These are phyloP conservation scores for Musca domestica DNA, from an alignment of 1,140 invertebrate species.

Conservation along the genomic window DNA sequence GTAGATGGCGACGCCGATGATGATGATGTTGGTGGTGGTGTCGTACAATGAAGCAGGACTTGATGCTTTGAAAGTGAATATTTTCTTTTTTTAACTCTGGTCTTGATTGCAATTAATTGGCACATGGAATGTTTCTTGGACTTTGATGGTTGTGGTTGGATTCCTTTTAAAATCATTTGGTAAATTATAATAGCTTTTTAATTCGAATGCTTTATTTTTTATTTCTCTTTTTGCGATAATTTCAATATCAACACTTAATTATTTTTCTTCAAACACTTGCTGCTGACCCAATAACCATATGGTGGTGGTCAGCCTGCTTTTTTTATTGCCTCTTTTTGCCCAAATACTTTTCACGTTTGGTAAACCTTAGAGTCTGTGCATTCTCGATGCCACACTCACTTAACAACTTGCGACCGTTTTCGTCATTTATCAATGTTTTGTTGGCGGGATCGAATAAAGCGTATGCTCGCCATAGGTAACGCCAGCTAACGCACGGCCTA, in stretches of 20 bases:
- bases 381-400: conserved; percentile 62
- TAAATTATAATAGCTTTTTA: too few species aligned
- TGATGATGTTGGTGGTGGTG: neutral
- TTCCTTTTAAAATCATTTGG: conserved; percentile 13
- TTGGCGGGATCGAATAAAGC: conserved; percentile 56
- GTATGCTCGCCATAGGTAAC: conserved; percentile 67
- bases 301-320: neutral
- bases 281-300: too few species aligned
- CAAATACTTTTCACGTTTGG: conserved; percentile 56
- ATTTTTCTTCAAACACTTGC: too few species aligned
- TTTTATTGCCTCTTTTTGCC: conserved; percentile 36
- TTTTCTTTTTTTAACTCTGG: conserved; percentile 9
- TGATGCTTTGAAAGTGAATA: neutral
- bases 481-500: conserved; percentile 63
- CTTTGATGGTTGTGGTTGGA: neutral
- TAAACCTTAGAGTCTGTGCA: conserved; percentile 61
- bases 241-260: too few species aligned
- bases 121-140: conserved; percentile 15
- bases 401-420: conserved; percentile 58
- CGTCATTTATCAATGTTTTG: conserved; percentile 42
- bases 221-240: too few species aligned
- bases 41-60: neutral
- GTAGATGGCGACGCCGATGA: neutral
- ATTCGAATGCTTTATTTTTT: too few species aligned
- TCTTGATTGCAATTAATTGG: conserved; percentile 16